Conservation (phyloP, 2,113 vertebrate genomes). For the Pseudorectes ferrugineus region DNA sequence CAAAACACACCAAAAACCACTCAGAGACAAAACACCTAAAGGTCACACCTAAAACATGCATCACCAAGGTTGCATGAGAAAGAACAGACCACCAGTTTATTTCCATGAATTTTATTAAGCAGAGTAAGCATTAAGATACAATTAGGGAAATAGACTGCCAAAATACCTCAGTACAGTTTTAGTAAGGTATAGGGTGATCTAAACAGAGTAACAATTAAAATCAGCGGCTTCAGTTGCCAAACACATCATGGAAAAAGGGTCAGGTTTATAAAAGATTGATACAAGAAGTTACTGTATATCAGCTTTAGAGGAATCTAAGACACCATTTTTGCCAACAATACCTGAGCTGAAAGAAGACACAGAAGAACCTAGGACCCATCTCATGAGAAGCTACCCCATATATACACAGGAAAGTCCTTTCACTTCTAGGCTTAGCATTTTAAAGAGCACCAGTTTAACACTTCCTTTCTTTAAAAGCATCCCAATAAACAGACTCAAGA, state of each 20-base stretch:
- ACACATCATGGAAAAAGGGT: neutral
- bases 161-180: neutral
- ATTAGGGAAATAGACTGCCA: neutral
- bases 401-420: neutral
- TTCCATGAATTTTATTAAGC: conserved; percentile 15
- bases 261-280: conserved; percentile 27
- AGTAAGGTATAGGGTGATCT: neutral
- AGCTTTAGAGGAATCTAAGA: neutral
- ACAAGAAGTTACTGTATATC: neutral
- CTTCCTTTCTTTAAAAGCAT: neutral
- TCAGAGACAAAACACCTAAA: neutral
- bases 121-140: neutral
- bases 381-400: neutral
- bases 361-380: neutral
- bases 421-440: neutral
- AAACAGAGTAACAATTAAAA: neutral
- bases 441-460: neutral
- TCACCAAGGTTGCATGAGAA: neutral
- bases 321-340: neutral
- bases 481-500: neutral
- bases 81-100: neutral
- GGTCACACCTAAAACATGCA: neutral
- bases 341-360: neutral
- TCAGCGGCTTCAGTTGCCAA: conserved; percentile 2
- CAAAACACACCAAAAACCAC: neutral